Evolutionary conservation across 1,140 invertebrate genomes (phyloP).

Genomic region (Proctacanthus coquilletti): DNA sequence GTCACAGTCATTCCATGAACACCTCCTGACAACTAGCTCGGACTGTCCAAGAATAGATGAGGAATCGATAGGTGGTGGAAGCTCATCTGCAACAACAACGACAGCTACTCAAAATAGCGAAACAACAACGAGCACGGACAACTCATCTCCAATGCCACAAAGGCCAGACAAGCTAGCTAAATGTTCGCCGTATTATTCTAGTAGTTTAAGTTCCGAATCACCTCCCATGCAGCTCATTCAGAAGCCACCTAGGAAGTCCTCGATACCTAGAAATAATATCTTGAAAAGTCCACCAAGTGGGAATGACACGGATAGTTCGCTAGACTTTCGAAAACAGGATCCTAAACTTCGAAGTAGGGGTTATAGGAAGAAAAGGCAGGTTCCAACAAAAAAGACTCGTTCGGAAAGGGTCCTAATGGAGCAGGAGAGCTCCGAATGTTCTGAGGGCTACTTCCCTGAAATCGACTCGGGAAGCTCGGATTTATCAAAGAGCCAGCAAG

Average conservation of each 20-base stretch:
- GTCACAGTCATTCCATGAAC: slow-evolving; percentile 44
- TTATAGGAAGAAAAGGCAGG: slow-evolving; percentile 43
- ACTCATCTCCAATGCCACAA: slow-evolving; percentile 28
- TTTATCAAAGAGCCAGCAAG: slow-evolving; percentile 40
- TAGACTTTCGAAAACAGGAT: slow-evolving; percentile 42
- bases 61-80: too few species aligned
- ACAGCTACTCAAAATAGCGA: slow-evolving; percentile 21
- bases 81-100: slow-evolving; percentile 23
- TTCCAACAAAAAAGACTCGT: slow-evolving; percentile 36
- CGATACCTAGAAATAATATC: slow-evolving; percentile 32
- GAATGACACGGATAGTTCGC: slow-evolving; percentile 49
- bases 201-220: slow-evolving; percentile 48
- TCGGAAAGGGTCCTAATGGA: slow-evolving; percentile 33
- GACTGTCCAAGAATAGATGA: slow-evolving; percentile 8
- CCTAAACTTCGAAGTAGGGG: slow-evolving; percentile 40
- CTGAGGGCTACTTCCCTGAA: slow-evolving; percentile 48
- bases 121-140: slow-evolving; percentile 22
- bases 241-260: slow-evolving; percentile 37
- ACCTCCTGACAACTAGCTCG: slow-evolving; percentile 32
- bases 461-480: slow-evolving; percentile 45
- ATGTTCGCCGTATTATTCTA: slow-evolving; percentile 52
- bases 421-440: slow-evolving; percentile 41
- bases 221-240: slow-evolving; percentile 43
- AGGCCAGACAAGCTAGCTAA: slow-evolving; percentile 37
- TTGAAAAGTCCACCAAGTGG: slow-evolving; percentile 48